Evolutionary conservation across 1,140 invertebrate genomes (phyloP).

Genomic region (Penaeus chinensis): DNA sequence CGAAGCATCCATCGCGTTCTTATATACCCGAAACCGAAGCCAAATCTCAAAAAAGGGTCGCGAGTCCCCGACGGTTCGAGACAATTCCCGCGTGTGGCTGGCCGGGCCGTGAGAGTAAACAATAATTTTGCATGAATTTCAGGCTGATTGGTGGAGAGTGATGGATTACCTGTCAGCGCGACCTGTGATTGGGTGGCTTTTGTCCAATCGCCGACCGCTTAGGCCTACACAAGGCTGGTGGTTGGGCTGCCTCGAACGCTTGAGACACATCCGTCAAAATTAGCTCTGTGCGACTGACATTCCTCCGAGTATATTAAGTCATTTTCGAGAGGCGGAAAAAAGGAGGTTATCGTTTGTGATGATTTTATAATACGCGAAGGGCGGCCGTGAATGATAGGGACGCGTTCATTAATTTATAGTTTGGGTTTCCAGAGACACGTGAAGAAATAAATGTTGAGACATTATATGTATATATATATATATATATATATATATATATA

Average conservation of each 20-base stretch:
- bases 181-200: conserved; percentile 56
- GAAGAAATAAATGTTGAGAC: too few species aligned
- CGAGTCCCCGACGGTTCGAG: not conserved
- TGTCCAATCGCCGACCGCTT: conserved; percentile 34
- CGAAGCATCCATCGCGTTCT: not conserved
- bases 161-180: conserved; percentile 55
- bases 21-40: conserved; percentile 1
- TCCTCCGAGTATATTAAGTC: too few species aligned
- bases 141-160: conserved; percentile 55
- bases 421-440: too few species aligned
- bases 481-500: too few species aligned
- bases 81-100: not conserved
- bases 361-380: too few species aligned
- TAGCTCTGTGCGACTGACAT: not conserved
- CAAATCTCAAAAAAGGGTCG: not conserved
- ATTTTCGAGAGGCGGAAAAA: too few species aligned
- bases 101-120: conserved; percentile 48
- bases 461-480: too few species aligned
- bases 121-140: conserved; percentile 59
- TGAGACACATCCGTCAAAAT: conserved; percentile 8
- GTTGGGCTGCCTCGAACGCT: not conserved
- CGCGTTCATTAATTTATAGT: too few species aligned
- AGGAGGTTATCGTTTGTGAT: too few species aligned
- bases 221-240: conserved; percentile 34
- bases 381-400: too few species aligned